Evolutionary conservation across 2,113 vertebrate genomes (phyloP).

Genomic region (Chrysemys picta): DNA sequence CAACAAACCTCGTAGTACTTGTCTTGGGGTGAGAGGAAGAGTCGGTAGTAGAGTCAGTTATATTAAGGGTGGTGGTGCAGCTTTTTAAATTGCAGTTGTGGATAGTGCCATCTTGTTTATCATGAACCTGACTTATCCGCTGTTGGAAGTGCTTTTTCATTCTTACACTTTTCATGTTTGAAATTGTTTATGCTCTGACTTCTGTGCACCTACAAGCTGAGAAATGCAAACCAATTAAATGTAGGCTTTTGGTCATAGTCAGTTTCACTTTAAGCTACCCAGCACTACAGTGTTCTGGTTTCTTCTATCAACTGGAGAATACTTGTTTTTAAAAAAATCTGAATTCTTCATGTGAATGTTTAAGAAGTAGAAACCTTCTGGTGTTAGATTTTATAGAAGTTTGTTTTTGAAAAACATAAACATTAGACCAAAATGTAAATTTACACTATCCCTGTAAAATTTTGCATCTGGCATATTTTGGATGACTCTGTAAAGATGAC

Average conservation of each 20-base stretch:
- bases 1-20: fast-evolving
- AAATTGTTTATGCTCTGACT: neutral
- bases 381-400: neutral
- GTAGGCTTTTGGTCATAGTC: neutral
- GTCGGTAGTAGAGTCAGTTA: neutral
- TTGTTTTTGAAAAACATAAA: neutral
- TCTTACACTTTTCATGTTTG: neutral
- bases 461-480: neutral
- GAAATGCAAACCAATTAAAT: neutral
- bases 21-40: neutral
- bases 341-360: neutral
- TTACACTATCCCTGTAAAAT: neutral
- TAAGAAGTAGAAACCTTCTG: neutral
- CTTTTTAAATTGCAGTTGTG: neutral
- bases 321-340: neutral
- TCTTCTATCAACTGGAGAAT: neutral
- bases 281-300: neutral
- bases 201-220: neutral
- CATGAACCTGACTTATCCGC: neutral
- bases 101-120: neutral
- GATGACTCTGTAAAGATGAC: neutral
- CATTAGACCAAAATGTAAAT: neutral
- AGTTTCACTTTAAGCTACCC: neutral
- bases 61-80: neutral
- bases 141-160: neutral